These are phyloP conservation scores for Actenoides hombroni DNA, from an alignment of 2,113 vertebrate species.

Conservation along the genomic window DNA sequence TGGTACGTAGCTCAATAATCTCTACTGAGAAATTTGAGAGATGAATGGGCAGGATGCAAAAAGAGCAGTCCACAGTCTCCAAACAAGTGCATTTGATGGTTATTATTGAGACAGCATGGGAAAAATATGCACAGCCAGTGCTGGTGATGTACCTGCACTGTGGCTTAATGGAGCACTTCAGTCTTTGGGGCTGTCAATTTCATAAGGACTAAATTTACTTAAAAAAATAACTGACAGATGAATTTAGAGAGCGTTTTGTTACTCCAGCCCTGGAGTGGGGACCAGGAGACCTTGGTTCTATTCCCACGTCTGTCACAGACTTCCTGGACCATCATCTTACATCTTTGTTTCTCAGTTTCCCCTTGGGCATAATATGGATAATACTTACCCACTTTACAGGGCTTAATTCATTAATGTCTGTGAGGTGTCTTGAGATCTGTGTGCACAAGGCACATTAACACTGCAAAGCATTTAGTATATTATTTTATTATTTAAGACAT, in stretches of 20 bases:
- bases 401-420: slow-evolving; percentile 69
- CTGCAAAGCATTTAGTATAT: slow-evolving; percentile 66
- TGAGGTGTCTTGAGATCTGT: slow-evolving; percentile 61
- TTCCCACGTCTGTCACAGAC: slow-evolving; percentile 35
- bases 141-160: not conserved
- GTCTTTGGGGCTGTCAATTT: slow-evolving; percentile 34
- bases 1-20: not conserved
- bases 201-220: slow-evolving; percentile 29
- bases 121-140: not conserved
- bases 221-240: slow-evolving; percentile 26
- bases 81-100: not conserved
- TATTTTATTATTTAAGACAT: slow-evolving; percentile 72
- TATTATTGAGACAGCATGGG: not conserved
- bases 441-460: slow-evolving; percentile 59
- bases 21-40: not conserved
- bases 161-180: not conserved
- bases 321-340: slow-evolving; percentile 58
- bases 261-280: not conserved
- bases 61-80: not conserved
- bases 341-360: slow-evolving; percentile 63
- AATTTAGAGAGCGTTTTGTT: slow-evolving; percentile 22
- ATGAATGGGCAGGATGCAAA: not conserved
- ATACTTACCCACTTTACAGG: slow-evolving; percentile 57
- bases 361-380: slow-evolving; percentile 61
- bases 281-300: slow-evolving; percentile 25